Evolutionary conservation across 2,113 vertebrate genomes (phyloP).

Genomic region (Panthera leo): DNA sequence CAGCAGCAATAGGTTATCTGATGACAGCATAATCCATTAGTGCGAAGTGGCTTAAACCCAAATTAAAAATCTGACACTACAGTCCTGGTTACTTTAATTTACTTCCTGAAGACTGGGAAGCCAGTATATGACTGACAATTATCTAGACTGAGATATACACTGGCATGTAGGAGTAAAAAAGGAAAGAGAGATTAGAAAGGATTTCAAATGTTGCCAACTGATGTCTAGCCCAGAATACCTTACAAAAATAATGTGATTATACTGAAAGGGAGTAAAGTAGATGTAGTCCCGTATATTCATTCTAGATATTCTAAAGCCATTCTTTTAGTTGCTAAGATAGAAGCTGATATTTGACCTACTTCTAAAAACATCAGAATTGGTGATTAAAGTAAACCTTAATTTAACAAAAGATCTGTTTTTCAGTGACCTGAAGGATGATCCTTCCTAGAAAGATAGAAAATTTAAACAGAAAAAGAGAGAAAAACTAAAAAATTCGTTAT

Average conservation of each 20-base stretch:
- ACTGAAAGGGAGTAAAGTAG: background rate
- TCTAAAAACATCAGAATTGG: background rate
- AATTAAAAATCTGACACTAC: background rate
- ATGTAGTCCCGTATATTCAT: background rate
- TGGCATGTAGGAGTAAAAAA: background rate
- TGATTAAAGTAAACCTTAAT: background rate
- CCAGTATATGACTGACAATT: background rate
- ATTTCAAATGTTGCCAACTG: background rate
- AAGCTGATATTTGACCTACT: background rate
- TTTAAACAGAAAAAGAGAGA: background rate
- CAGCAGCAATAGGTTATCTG: background rate
- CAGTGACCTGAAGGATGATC: background rate
- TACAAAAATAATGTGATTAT: background rate
- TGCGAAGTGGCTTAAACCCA: background rate
- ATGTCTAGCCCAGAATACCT: background rate
- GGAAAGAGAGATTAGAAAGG: background rate
- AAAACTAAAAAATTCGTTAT: constrained; percentile 11
- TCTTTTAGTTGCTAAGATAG: background rate
- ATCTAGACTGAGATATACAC: background rate
- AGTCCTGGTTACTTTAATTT: background rate
- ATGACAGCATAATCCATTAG: background rate
- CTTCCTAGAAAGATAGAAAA: background rate
- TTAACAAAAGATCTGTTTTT: constrained; percentile 11
- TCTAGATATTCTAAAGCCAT: constrained; percentile 23
- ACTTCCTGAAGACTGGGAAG: constrained; percentile 7